phyloP scores from a whole-genome alignment of 2,797 vertebrate species.

The Sarcoramphus papa region DNA sequence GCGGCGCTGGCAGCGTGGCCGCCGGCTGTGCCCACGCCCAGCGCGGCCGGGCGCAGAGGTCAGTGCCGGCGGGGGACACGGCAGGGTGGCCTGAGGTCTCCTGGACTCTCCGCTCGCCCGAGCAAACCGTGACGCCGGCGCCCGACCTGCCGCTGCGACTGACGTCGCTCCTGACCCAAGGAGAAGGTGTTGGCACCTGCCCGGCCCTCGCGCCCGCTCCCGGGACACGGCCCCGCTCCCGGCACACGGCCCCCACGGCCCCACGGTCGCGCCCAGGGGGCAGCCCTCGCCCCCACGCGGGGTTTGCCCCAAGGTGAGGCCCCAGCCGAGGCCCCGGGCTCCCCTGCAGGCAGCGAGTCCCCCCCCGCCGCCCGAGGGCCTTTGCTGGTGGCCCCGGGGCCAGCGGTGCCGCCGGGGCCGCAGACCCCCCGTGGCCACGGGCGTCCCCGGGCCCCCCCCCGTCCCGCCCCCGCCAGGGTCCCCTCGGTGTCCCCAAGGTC shows the following conservation, averaged over 20 bases:
- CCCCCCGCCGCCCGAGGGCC: too few relatives aligned
- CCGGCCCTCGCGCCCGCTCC: too few relatives aligned
- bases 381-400: too few relatives aligned
- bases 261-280: too few relatives aligned
- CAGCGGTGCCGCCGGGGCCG: not conserved
- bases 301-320: not conserved
- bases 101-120: not conserved
- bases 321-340: not conserved
- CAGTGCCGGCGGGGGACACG: not conserved
- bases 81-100: not conserved
- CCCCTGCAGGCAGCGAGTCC: not conserved
- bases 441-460: too few relatives aligned
- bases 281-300: not conserved
- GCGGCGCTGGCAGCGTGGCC: not conserved
- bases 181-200: not conserved
- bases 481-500: not conserved
- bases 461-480: not conserved
- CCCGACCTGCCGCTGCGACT: accelerated
- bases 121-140: not conserved
- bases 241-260: not conserved
- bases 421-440: too few relatives aligned
- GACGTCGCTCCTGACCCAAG: not conserved
- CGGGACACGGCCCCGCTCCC: not conserved
- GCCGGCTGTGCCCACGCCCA: not conserved
- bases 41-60: not conserved